phyloP scores from a whole-genome alignment of 2,113 vertebrate genomes.

The Ivindomyrus marchei region DNA sequence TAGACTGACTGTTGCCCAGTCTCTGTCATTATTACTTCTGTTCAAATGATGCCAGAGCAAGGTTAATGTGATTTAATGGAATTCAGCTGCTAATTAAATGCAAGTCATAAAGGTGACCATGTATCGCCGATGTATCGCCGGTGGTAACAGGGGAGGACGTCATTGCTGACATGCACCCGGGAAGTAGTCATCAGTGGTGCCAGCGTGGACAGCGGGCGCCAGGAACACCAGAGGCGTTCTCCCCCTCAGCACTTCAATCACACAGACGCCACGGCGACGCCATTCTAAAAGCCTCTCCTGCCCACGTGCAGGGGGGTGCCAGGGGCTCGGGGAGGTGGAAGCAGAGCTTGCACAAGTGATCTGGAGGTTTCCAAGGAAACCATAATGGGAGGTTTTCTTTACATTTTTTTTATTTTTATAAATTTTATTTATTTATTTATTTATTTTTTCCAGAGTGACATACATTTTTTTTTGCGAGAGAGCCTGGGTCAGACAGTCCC shows the following conservation, averaged over 20 bases:
- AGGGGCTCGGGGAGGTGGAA: not conserved
- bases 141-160: not conserved
- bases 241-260: not conserved
- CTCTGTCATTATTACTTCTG: not conserved
- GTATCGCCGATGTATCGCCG: not conserved
- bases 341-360: not conserved
- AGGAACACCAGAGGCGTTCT: not conserved
- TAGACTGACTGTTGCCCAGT: not conserved
- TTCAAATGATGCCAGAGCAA: not conserved
- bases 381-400: not conserved
- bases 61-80: not conserved
- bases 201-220: not conserved
- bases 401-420: not conserved
- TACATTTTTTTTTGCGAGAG: not conserved
- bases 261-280: not conserved
- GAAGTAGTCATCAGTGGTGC: not conserved
- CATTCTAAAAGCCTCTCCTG: not conserved
- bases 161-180: not conserved
- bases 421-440: not conserved
- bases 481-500: not conserved
- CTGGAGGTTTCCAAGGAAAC: conserved; percentile 5
- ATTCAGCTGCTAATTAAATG: not conserved
- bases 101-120: not conserved
- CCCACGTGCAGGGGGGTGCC: not conserved
- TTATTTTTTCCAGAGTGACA: not conserved